phyloP scores from a whole-genome alignment of 2,888 invertebrate species.

The Oscheius sp. region DNA sequence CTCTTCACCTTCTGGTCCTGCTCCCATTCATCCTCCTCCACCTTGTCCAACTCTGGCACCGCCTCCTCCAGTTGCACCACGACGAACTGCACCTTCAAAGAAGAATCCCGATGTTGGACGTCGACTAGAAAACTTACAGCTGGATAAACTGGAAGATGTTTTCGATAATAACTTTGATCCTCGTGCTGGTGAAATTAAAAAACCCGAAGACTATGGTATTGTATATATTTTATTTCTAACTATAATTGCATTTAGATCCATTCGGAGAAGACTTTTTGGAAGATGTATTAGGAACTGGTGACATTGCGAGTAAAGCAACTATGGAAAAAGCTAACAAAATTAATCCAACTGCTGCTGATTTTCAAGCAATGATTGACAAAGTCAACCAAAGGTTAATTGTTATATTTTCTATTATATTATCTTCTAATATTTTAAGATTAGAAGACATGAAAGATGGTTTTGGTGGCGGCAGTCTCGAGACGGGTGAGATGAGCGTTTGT shows the following conservation, averaged over 20 bases:
- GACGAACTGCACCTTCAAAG: slow-evolving; percentile 36
- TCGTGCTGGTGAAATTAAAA: slow-evolving; percentile 82
- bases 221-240: not conserved
- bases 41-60: slow-evolving; percentile 45
- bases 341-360: slow-evolving; percentile 54
- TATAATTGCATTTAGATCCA: slow-evolving; percentile 41
- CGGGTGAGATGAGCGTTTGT: slow-evolving; percentile 47
- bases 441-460: slow-evolving; percentile 32
- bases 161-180: slow-evolving; percentile 83
- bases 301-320: slow-evolving; percentile 18
- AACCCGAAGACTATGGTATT: slow-evolving; percentile 41
- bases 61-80: slow-evolving; percentile 54
- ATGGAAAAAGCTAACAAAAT: slow-evolving; percentile 28
- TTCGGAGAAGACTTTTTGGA: slow-evolving; percentile 54
- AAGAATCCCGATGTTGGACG: slow-evolving; percentile 72
- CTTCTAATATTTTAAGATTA: slow-evolving; percentile 13
- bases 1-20: slow-evolving; percentile 44
- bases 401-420: not conserved
- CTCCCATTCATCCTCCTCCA: slow-evolving; percentile 48
- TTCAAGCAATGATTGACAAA: slow-evolving; percentile 60
- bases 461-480: slow-evolving; percentile 39
- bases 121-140: slow-evolving; percentile 77
- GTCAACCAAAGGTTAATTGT: slow-evolving; percentile 49
- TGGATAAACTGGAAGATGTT: slow-evolving; percentile 78
- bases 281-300: slow-evolving; percentile 26